Evolutionary conservation across 1,140 invertebrate genomes (phyloP).

Genomic region (Heliconius eleuchia): DNA sequence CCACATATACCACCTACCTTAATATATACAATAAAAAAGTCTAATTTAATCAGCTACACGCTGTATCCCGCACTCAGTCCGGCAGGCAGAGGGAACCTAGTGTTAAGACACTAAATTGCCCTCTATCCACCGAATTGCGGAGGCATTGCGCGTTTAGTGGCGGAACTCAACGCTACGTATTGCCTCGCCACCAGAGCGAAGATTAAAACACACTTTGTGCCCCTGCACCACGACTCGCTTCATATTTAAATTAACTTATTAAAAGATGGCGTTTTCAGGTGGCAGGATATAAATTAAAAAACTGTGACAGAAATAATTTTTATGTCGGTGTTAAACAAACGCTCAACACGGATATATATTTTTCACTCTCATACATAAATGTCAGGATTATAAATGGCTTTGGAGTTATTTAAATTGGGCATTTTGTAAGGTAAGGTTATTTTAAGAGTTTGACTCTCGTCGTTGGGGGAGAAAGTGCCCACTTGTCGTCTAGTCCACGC

Average conservation of each 20-base stretch:
- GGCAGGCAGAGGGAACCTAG: no score
- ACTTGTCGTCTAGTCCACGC: not conserved
- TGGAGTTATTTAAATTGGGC: slow-evolving; percentile 9
- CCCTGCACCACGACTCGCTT: no score
- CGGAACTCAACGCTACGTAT: no score
- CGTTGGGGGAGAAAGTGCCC: not conserved
- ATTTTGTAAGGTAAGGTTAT: not conserved
- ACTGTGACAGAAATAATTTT: slow-evolving; percentile 23
- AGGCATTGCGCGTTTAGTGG: no score
- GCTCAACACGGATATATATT: slow-evolving; percentile 17
- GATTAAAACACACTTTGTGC: no score
- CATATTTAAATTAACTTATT: not conserved
- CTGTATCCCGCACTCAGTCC: no score
- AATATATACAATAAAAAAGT: not conserved
- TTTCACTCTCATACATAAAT: slow-evolving; percentile 8
- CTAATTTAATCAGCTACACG: no score
- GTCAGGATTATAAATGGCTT: not conserved
- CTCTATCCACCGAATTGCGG: no score
- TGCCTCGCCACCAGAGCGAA: no score
- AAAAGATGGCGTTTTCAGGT: not conserved
- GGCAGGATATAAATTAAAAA: slow-evolving; percentile 27
- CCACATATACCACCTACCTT: no score
- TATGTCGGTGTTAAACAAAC: slow-evolving; percentile 26
- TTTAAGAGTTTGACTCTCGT: not conserved
- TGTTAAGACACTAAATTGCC: no score